Evolutionary conservation across 1,140 invertebrate species (phyloP), one percentile per base, ranked within the genome.

Genomic region (Papilio polytes): DNA sequence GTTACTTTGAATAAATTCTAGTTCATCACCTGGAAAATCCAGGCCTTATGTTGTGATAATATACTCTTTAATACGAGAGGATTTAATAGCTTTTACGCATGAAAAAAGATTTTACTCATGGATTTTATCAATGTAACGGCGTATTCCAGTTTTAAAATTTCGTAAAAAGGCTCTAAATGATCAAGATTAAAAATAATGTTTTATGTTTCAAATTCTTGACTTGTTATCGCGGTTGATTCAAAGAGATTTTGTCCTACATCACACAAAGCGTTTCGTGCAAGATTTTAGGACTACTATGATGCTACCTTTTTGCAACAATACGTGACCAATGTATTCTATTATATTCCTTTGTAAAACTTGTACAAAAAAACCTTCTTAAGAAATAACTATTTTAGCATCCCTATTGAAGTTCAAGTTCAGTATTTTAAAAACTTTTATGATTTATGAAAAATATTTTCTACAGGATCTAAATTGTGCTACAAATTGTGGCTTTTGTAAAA

Each of bases 21-120:
- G 56, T 70, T 31, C 13, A 70, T 70, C 63, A 70, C 31, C 12
- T 70, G 63, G 63, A 36, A 70, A 70, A 70, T 70, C 26, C 26
- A 31, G 63, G 26, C 13, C 59, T 41, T 8, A 41, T 8, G 6
- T 59, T 59, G 20, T 63, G 20, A 63, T 70, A 70, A 31, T 13
- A 18, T 13, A 15, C 3, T 31, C 26, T 15, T 70, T 70, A 63
- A 56, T 20, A 56, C 18, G 1, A 20, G 53, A 56, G 53, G 10
- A 10, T 59, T 59, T 22, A 20, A 20, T 56, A 8, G 9, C 6
- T 63, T 22, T 20, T 8, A 26, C 1, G 10, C 8, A 63, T 22
- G 2, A 63, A 22, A 10, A 12, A 26, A 13, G 7, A 1, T 70
- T 56, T 70, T 31, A 70, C 36, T 70, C 26, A 8, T 31, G 6